Evolutionary conservation across 1,140 invertebrate species (phyloP), one percentile per base, ranked within the genome.

Genomic region (Orius insidiosus): DNA sequence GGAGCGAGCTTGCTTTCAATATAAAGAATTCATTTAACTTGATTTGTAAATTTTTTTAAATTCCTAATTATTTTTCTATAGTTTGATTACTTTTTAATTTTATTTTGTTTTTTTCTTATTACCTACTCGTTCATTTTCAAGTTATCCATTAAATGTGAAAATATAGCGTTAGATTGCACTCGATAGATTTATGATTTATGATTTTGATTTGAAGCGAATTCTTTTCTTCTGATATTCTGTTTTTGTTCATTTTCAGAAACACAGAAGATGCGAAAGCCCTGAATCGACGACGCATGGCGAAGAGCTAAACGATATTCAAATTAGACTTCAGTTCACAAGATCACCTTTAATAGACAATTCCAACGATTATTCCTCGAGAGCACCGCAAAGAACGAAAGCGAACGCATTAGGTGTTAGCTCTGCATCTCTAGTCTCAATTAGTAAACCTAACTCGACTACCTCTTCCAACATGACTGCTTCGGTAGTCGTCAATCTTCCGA

Each of bases 401-500:
- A 30, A 36, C 49, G 51, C 8, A 34, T 46, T 36, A 42, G 42
- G 5, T 24, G 47, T 18, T 15, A 46, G 24, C 19, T 52, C 50
- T 24, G 49, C 53, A 36, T 56, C 56, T 13, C 35, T 58, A 13
- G 53, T 53, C 8, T 53, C 55, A 18, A 51, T 54, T 19, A 56
- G 54, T 48, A 59, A 59, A 46, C 57, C 59, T 37, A 59, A 60
- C 46, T 60, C 58, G 11, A 58, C 56, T 11, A 59, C 57, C 11
- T 59, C 58, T 30, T 59, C 58, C 49, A 59, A 58, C 30, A 57
- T 58, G 51, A 59, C 58, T n/a, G 58, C 58, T 11, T 58, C 56
- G 13, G 59, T 60, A 3, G 56, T 60, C 5, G 59, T 60, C 16
- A 60, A 60, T 46, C 48, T 60, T 35, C 59, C 59, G 15, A 48